phyloP scores from a whole-genome alignment of 2,888 invertebrate genomes.

The Chalcis sispes region DNA sequence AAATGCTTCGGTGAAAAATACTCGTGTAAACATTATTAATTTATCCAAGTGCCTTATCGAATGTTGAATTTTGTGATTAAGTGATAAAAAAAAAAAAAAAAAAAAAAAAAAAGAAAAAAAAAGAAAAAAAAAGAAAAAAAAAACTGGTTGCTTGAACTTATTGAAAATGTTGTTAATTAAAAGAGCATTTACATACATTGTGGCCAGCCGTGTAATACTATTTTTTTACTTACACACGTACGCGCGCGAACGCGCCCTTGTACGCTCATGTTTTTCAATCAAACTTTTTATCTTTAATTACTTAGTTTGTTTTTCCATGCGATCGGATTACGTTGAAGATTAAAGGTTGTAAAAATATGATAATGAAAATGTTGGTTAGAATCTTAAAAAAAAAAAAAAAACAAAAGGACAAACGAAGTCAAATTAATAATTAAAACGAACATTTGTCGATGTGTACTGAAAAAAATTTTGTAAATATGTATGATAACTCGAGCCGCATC shows the following conservation, averaged over 20 bases:
- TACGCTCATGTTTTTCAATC: no score
- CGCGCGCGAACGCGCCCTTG: background rate
- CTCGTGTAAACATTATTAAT: background rate
- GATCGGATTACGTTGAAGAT: background rate
- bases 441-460: no score
- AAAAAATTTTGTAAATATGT: no score
- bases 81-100: background rate
- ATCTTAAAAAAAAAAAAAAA: background rate
- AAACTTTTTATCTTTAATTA: no score
- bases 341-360: no score
- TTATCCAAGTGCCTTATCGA: slow-evolving; percentile 15
- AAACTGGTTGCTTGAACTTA: background rate
- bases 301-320: no score
- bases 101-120: no score
- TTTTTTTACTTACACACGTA: slow-evolving; percentile 1
- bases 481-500: no score
- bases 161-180: no score
- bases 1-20: background rate
- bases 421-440: background rate
- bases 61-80: slow-evolving; percentile 16
- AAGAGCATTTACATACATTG: slow-evolving; percentile 27
- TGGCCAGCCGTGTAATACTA: slow-evolving; percentile 22
- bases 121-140: background rate
- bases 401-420: background rate
- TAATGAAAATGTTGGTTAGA: no score